These are phyloP conservation scores for Fundulus diaphanus DNA, from an alignment of 2,797 vertebrate genomes.

Conservation along the genomic window DNA sequence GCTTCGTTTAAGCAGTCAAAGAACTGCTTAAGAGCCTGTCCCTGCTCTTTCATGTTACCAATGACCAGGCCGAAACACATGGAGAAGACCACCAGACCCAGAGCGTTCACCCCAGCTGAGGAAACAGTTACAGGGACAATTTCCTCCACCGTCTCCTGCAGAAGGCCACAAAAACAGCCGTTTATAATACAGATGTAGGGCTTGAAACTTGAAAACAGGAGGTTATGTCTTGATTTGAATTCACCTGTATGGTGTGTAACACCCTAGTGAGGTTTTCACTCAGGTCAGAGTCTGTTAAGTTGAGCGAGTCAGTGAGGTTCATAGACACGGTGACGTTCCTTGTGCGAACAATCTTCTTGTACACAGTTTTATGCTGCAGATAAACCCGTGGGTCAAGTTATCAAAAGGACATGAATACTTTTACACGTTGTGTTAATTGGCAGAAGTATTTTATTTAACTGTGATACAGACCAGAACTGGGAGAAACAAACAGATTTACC, in stretches of 20 bases:
- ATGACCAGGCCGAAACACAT: constrained; percentile 95
- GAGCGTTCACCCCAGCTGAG: constrained; percentile 90
- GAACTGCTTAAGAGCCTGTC: constrained; percentile 87
- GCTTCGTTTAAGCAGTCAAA: constrained; percentile 96
- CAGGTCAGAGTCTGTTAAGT: constrained; percentile 74
- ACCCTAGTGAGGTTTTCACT: constrained; percentile 83
- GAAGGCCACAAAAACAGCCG: background rate
- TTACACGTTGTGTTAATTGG: too few relatives aligned
- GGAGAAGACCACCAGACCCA: constrained; percentile 96
- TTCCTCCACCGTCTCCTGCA: constrained; percentile 89
- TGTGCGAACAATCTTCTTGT: constrained; percentile 86
- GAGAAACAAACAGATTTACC: constrained; percentile 76
- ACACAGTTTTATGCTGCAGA: constrained; percentile 94
- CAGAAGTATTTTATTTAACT: background rate
- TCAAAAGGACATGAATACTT: background rate
- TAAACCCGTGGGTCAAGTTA: background rate
- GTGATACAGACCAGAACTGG: background rate
- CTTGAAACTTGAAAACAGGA: background rate
- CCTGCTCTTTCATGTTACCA: constrained; percentile 95
- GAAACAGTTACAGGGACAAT: constrained; percentile 88
- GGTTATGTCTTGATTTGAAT: background rate
- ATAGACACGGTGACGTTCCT: constrained; percentile 78
- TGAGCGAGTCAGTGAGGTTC: constrained; percentile 79
- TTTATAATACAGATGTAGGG: too few relatives aligned
- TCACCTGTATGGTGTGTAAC: constrained; percentile 84